phyloP scores from a whole-genome alignment of 2,113 vertebrate species.

The Hylia prasina region DNA sequence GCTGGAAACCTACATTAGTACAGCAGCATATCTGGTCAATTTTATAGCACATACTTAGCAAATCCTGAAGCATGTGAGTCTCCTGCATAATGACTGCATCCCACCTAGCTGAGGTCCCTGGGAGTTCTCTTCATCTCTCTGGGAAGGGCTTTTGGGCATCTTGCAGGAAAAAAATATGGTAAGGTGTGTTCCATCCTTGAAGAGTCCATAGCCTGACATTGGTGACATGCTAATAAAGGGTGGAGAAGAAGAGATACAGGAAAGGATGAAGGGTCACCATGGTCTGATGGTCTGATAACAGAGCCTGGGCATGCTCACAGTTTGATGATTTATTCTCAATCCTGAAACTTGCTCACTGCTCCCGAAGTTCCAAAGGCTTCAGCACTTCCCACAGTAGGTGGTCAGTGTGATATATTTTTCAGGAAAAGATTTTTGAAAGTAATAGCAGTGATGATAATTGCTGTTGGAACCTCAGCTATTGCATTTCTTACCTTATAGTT shows the following conservation, averaged over 20 bases:
- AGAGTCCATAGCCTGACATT: not conserved
- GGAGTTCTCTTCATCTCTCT: not conserved
- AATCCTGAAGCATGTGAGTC: not conserved
- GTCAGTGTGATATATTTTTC: not conserved
- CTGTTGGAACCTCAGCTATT: not conserved
- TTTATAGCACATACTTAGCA: not conserved
- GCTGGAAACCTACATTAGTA: not conserved
- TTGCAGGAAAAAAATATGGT: not conserved
- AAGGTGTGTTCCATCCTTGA: not conserved
- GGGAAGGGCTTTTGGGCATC: not conserved
- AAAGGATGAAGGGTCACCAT: not conserved
- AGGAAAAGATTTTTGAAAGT: not conserved
- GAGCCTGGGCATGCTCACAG: fast-evolving
- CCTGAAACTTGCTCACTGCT: not conserved
- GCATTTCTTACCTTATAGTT: not conserved
- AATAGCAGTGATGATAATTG: not conserved
- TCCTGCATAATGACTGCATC: not conserved
- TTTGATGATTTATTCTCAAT: not conserved
- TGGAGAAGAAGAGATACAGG: not conserved
- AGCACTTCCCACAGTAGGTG: not conserved
- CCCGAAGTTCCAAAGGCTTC: not conserved
- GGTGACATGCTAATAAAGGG: not conserved
- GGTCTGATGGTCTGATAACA: not conserved
- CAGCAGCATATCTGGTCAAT: not conserved
- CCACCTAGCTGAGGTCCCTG: not conserved